Evolutionary conservation across 1,140 invertebrate species (phyloP), one percentile per base, ranked within the genome.

Genomic region (Ostrea edulis): DNA sequence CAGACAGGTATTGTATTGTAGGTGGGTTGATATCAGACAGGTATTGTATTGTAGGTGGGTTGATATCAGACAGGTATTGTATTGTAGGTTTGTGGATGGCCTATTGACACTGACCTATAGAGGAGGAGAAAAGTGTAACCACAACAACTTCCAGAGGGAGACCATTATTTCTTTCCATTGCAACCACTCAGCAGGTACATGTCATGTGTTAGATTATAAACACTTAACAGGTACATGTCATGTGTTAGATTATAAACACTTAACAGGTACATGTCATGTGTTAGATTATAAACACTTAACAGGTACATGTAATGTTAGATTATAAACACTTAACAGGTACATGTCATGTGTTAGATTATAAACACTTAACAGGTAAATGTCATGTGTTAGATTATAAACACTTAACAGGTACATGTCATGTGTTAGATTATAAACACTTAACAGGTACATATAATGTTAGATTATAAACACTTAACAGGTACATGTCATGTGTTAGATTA

Each of bases 141-240:
- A 92, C 82, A 92, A 89, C 22, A 87, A 90, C 9, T 93, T 92
- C 65, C 89, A 90, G 62, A 87, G 94, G 35, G 87, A 88, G n/a
- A 94, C 93, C 0, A 88, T 94, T 25, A 94, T 94, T 62, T 90
- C 91, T 8, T 94, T 94, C 77, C 62, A 91, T 11, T 94, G 94
- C 83, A 92, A 94, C 86, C 85, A 90, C 82, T 87, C 90, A 85
- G 92, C 93, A 89, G 92, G 93, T 94, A 85, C 62, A 82, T 84
- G 3, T 20, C 25, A 12, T 29, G 71, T 81, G 17, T 44, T 81
- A n/a, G 14, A 5, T 14, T 62, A 7, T 1, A 8, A n/a, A 14
- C n/a, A 62, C 58, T 20, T 3, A n/a, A 14, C 14, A 62, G 12
- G n/a, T 62, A 14, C 58, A 62, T 17, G 58, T 62, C 12, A 44